Evolutionary conservation across 2,113 vertebrate genomes (phyloP).

Genomic region (Zonotrichia leucophrys): DNA sequence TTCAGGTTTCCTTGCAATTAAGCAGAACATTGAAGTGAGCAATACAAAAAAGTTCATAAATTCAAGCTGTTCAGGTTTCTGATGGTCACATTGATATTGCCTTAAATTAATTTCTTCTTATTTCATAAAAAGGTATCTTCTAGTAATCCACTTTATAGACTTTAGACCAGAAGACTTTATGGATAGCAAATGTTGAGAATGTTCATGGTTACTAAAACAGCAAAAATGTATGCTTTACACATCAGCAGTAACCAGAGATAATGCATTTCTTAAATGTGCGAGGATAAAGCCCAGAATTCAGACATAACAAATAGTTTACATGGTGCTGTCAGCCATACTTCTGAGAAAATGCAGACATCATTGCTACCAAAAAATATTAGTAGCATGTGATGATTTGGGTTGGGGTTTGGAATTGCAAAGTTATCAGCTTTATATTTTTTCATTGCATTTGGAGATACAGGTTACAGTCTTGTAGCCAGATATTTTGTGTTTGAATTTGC

Average conservation of each 20-base stretch:
- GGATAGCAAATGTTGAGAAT: background rate
- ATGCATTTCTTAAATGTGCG: fast-evolving
- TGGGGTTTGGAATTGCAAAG: background rate
- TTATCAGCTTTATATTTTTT: background rate
- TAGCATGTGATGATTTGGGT: background rate
- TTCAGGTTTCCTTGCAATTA: background rate
- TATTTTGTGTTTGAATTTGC: background rate
- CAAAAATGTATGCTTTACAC: background rate
- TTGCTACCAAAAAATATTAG: background rate
- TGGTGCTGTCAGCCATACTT: background rate
- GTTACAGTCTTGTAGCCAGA: background rate
- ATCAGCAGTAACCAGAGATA: background rate
- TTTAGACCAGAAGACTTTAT: background rate
- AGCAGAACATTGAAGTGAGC: background rate
- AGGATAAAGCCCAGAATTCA: background rate
- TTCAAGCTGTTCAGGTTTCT: background rate
- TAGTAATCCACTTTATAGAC: background rate
- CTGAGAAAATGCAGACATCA: background rate
- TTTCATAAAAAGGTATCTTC: background rate
- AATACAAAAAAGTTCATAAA: background rate
- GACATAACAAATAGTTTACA: background rate
- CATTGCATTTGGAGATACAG: background rate
- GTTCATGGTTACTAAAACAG: background rate
- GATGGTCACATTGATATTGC: background rate
- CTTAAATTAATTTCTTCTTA: background rate